Evolutionary conservation across 2,113 vertebrate genomes (phyloP).

Genomic region (Sarotherodon lohbergeri): DNA sequence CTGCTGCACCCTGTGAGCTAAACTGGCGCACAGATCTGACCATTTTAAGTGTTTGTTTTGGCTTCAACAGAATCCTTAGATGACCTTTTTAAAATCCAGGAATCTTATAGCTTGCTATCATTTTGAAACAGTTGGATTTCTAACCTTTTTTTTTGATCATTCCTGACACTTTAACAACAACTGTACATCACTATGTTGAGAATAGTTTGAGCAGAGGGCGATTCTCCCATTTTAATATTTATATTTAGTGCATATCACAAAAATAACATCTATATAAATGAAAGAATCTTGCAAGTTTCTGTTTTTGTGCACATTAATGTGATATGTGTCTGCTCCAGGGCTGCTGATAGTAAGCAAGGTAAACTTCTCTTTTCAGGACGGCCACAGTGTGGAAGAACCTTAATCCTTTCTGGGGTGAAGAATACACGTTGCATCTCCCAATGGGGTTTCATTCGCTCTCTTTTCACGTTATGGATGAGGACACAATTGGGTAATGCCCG

Average conservation of each 20-base stretch:
- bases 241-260: not conserved
- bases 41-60: not conserved
- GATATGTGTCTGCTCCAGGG: not conserved
- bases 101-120: not conserved
- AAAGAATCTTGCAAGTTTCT: not conserved
- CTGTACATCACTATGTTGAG: not conserved
- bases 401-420: slow-evolving; percentile 91
- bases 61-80: not conserved
- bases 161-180: not conserved
- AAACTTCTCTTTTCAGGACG: slow-evolving; percentile 66
- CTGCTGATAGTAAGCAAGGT: not conserved
- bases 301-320: not conserved
- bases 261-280: not conserved
- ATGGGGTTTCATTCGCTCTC: slow-evolving; percentile 80
- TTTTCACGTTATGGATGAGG: slow-evolving; percentile 88
- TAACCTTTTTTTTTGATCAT: not conserved
- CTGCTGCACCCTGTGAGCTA: not conserved
- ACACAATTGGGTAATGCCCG: slow-evolving; percentile 79
- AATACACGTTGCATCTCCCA: slow-evolving; percentile 84
- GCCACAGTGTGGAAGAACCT: slow-evolving; percentile 88
- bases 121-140: not conserved
- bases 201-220: not conserved
- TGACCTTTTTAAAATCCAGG: not conserved
- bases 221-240: not conserved
- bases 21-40: not conserved